phyloP scores from a whole-genome alignment of 2,797 vertebrate genomes.

The Acanthis flammea region DNA sequence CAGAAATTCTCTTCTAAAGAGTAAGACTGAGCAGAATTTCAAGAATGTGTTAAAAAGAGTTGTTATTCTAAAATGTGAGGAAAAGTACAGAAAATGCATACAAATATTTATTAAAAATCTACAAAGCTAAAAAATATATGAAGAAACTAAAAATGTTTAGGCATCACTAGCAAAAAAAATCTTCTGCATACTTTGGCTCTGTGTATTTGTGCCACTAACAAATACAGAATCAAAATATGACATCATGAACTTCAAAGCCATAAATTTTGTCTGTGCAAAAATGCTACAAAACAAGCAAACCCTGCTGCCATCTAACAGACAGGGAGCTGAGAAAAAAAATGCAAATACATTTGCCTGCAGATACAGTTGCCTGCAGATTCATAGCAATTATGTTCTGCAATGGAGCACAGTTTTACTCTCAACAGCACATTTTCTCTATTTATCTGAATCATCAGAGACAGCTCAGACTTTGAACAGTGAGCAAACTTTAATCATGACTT shows the following conservation, averaged over 20 bases:
- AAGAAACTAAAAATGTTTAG: neutral
- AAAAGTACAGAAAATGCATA: neutral
- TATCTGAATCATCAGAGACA: neutral
- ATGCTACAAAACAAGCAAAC: neutral
- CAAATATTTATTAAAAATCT: neutral
- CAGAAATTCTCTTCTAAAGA: neutral
- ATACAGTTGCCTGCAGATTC: neutral
- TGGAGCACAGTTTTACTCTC: neutral
- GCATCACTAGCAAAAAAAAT: accelerated
- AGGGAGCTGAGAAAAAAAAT: neutral
- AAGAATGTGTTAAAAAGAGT: neutral
- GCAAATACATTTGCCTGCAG: neutral
- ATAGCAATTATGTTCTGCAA: neutral
- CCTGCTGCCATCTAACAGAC: neutral
- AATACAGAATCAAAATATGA: neutral
- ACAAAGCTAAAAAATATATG: neutral
- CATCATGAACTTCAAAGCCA: neutral
- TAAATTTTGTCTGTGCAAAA: neutral
- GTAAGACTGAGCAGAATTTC: neutral
- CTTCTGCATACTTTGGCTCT: neutral
- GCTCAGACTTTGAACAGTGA: neutral
- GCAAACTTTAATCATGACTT: neutral
- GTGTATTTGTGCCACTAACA: accelerated
- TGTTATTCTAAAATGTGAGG: neutral
- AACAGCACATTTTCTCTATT: neutral